phyloP scores from a whole-genome alignment of 1,140 invertebrate species.

The Neelides sp. region DNA sequence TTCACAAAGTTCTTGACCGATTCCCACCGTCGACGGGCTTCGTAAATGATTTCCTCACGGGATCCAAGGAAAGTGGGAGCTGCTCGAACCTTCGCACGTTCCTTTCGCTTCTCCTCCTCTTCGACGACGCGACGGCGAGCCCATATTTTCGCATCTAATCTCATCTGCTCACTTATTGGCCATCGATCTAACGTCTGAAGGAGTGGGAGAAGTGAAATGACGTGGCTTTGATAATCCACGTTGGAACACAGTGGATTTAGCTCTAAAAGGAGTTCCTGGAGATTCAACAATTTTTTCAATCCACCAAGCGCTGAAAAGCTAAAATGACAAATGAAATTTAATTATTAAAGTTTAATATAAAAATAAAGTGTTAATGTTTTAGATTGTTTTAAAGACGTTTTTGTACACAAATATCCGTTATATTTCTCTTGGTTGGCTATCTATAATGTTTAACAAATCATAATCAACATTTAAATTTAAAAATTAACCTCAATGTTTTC shows the following conservation, averaged over 20 bases:
- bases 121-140: conserved; percentile 17
- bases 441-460: too few species aligned
- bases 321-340: too few species aligned
- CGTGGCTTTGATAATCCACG: conserved; percentile 30
- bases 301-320: conserved; percentile 33
- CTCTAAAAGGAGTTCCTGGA: conserved; percentile 33
- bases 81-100: conserved; percentile 1
- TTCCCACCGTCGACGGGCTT: conserved; percentile 27
- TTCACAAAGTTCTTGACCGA: conserved; percentile 27
- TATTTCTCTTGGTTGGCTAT: too few species aligned
- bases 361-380: too few species aligned
- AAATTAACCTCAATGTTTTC: too few species aligned
- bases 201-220: conserved; percentile 30
- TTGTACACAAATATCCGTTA: too few species aligned
- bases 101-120: conserved; percentile 17
- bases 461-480: too few species aligned
- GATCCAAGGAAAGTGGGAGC: conserved; percentile 6
- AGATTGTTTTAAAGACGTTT: too few species aligned
- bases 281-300: conserved; percentile 22
- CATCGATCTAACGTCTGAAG: conserved; percentile 25
- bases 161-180: conserved; percentile 19
- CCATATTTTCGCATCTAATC: conserved; percentile 21
- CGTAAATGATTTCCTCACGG: conserved; percentile 26
- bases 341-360: too few species aligned
- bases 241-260: conserved; percentile 32